phyloP scores from a whole-genome alignment of 1,140 invertebrate species.

The Megathymus violae region DNA sequence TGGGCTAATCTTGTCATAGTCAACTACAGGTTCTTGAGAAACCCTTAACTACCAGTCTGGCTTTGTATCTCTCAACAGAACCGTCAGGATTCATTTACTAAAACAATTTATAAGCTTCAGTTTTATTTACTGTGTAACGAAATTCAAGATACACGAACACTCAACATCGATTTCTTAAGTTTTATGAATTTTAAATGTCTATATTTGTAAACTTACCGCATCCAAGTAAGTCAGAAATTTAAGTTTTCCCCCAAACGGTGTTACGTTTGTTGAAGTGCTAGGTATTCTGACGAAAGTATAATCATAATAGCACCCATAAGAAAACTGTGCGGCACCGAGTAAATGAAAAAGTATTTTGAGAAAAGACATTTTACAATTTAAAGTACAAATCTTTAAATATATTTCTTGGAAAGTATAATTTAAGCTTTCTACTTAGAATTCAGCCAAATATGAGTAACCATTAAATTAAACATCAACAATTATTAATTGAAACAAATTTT shows the following conservation, averaged over 20 bases:
- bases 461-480: not conserved
- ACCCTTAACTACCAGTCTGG: too few relatives aligned
- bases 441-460: not conserved
- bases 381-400: not conserved
- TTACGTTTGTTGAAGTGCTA: conserved; percentile 69
- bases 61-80: too few relatives aligned
- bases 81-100: too few relatives aligned
- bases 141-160: too few relatives aligned
- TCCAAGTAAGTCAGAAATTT: conserved; percentile 95
- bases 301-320: conserved; percentile 90
- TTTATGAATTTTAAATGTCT: conserved; percentile 1
- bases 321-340: conserved; percentile 87
- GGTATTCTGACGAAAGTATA: conserved; percentile 88
- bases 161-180: too few relatives aligned
- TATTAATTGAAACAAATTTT: not conserved
- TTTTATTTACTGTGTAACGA: too few relatives aligned
- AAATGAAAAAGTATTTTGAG: conserved; percentile 85
- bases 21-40: too few relatives aligned
- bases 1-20: too few relatives aligned
- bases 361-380: conserved; percentile 59
- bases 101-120: too few relatives aligned
- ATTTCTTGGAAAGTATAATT: not conserved
- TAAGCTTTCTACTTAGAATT: not conserved
- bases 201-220: conserved; percentile 87
- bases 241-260: conserved; percentile 89